Conservation (phyloP, 2,888 invertebrate species). For the Brachyptera risi region DNA sequence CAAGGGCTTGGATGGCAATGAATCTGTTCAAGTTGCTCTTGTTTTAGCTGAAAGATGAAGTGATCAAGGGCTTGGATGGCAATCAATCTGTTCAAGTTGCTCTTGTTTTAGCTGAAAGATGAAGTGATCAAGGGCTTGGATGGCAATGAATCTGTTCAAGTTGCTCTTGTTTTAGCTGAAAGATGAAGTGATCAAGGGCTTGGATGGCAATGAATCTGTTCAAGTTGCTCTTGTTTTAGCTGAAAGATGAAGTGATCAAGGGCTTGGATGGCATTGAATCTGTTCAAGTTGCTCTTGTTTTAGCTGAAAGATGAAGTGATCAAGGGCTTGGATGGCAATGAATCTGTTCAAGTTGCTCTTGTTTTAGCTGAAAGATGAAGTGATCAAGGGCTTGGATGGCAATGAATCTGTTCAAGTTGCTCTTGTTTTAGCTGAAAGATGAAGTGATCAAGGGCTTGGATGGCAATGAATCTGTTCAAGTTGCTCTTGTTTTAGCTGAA, state of each 20-base stretch:
- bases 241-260: constrained; percentile 81
- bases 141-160: constrained; percentile 94
- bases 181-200: constrained; percentile 79
- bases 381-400: constrained; percentile 84
- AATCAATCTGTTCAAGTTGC: constrained; percentile 84
- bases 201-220: constrained; percentile 98
- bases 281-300: constrained; percentile 50
- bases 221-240: constrained; percentile 45
- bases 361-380: constrained; percentile 74
- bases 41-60: constrained; percentile 74
- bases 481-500: constrained; percentile 56
- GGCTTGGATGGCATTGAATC: constrained; percentile 95
- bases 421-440: constrained; percentile 64
- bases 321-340: constrained; percentile 89
- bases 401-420: constrained; percentile 84
- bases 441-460: constrained; percentile 83
- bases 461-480: constrained; percentile 94
- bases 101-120: constrained; percentile 64
- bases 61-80: constrained; percentile 84
- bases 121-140: constrained; percentile 83
- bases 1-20: constrained; percentile 89
- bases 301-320: constrained; percentile 83
- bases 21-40: constrained; percentile 65
- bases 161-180: constrained; percentile 56
- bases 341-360: constrained; percentile 65